A percentile compares a stretch with the other conserved stretches of the same genome.
These are phyloP conservation scores for Muraenolepis orangiensis DNA, from an alignment of 2,797 vertebrate genomes.

Conservation along the genomic window DNA sequence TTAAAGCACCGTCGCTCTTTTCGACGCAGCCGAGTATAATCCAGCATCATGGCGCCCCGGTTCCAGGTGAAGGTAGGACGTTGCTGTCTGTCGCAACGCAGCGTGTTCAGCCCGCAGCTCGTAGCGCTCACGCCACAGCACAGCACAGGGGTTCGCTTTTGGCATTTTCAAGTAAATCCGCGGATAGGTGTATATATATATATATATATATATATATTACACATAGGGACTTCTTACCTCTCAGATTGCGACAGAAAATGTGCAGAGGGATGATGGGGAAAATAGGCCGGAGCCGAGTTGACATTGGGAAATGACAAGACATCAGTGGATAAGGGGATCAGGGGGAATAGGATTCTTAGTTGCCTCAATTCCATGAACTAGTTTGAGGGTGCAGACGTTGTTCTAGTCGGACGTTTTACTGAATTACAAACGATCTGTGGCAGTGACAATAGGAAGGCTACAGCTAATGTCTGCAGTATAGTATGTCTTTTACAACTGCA, in stretches of 20 bases:
- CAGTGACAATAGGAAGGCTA: not conserved
- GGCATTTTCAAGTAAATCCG: not conserved
- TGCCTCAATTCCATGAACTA: not conserved
- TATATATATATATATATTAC: not conserved
- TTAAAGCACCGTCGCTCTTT: not conserved
- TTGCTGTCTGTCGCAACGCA: conserved; percentile 52
- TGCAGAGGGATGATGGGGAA: conserved; percentile 11
- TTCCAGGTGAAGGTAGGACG: conserved; percentile 80
- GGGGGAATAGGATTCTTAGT: conserved; percentile 23
- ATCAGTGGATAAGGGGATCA: conserved; percentile 26
- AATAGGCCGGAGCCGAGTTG: conserved; percentile 37
- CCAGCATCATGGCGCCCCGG: conserved; percentile 72
- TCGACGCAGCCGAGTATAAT: not conserved
- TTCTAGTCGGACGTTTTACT: not conserved
- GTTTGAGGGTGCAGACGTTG: not conserved
- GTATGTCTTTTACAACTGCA: not conserved
- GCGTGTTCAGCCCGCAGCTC: conserved; percentile 17
- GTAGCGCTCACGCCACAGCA: too few species aligned
- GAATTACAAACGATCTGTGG: not conserved
- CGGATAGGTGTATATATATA: not conserved
- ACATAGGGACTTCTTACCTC: too few species aligned
- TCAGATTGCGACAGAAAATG: too few species aligned
- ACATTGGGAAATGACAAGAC: conserved; percentile 72
- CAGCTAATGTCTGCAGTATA: not conserved
- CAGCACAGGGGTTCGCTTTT: not conserved